Evolutionary conservation across 1,140 invertebrate species (phyloP).

Genomic region (Semibalanus balanoides): DNA sequence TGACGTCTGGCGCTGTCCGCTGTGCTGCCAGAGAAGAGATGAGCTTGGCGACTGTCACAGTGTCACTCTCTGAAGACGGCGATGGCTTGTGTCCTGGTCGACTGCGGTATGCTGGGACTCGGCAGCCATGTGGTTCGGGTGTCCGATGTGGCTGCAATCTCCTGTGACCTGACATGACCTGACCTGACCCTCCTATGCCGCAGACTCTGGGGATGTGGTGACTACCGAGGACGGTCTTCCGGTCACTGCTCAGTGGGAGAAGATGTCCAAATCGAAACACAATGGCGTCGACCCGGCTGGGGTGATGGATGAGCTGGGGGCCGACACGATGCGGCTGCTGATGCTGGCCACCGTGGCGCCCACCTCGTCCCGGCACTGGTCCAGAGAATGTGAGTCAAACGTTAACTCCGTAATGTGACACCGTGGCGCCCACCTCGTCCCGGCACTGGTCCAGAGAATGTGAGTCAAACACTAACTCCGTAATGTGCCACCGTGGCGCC

Average conservation of each 20-base stretch:
- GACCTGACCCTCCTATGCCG: no score
- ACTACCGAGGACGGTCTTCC: background rate
- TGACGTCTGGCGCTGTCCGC: no score
- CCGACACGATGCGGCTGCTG: constrained; percentile 71
- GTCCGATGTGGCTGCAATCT: no score
- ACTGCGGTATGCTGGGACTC: no score
- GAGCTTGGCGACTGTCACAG: no score
- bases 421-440: constrained; percentile 66
- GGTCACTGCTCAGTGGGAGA: constrained; percentile 60
- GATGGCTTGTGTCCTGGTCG: no score
- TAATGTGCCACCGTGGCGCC: constrained; percentile 73
- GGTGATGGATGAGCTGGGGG: constrained; percentile 64
- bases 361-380: constrained; percentile 70
- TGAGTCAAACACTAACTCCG: no score
- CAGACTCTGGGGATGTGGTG: background rate
- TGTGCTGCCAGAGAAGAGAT: no score
- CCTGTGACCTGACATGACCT: no score
- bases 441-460: constrained; percentile 68
- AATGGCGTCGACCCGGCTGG: constrained; percentile 90
- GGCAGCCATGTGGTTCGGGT: no score
- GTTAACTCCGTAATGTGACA: constrained; percentile 42
- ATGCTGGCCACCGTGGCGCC: constrained; percentile 76
- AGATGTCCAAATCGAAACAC: constrained; percentile 98
- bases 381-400: constrained; percentile 42
- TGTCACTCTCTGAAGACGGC: no score